A percentile compares a stretch with the other conserved stretches of the same genome.
Conservation (phyloP, 2,113 vertebrate genomes). For the Microtus montanus region DNA sequence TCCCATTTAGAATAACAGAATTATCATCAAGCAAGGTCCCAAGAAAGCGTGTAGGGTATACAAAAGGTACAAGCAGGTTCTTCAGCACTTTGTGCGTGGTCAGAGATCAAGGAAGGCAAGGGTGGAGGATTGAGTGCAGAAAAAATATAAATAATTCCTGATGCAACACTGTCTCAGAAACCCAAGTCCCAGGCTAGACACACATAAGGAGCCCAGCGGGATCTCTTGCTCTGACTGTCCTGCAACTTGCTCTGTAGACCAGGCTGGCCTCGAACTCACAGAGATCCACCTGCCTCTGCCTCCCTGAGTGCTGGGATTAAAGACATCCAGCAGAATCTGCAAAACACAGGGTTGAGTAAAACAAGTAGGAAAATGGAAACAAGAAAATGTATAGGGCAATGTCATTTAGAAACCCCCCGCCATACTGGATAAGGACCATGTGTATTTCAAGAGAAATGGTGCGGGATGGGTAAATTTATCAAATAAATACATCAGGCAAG, state of each 20-base stretch:
- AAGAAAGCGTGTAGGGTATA: not conserved
- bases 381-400: not conserved
- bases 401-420: not conserved
- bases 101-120: not conserved
- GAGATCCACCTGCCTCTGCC: not conserved
- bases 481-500: not conserved
- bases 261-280: not conserved
- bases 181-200: not conserved
- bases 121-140: not conserved
- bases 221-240: not conserved
- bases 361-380: not conserved
- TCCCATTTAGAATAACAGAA: not conserved
- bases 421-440: slow-evolving; percentile 33
- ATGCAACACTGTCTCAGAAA: not conserved
- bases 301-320: not conserved
- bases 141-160: not conserved
- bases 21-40: not conserved
- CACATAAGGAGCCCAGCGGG: not conserved
- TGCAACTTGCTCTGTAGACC: not conserved
- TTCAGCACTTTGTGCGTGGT: not conserved
- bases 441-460: slow-evolving; percentile 33
- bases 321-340: not conserved
- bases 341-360: not conserved
- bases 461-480: too few relatives aligned
- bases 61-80: not conserved